Conservation (phyloP, 2,888 invertebrate species). For the Eulithis prunata region DNA sequence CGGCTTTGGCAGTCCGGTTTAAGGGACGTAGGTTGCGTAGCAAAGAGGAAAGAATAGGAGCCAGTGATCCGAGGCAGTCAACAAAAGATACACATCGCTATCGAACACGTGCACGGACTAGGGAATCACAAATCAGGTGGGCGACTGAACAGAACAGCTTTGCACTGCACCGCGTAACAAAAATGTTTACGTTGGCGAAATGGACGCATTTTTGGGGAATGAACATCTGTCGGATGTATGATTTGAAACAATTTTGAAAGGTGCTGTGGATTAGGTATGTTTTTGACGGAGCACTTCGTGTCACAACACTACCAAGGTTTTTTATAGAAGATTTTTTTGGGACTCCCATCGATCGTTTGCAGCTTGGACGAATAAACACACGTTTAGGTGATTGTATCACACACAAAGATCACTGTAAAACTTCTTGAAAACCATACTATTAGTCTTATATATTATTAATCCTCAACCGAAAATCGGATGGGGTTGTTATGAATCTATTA, state of each 20-base stretch:
- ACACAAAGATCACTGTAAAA: too few relatives aligned
- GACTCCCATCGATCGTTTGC: too few relatives aligned
- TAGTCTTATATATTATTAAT: too few relatives aligned
- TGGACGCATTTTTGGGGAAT: slow-evolving; percentile 25
- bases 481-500: too few relatives aligned
- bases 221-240: slow-evolving; percentile 30
- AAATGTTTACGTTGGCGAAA: slow-evolving; percentile 57
- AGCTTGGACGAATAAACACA: too few relatives aligned
- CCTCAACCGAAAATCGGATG: too few relatives aligned
- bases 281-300: too few relatives aligned
- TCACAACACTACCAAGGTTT: too few relatives aligned
- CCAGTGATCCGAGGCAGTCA: slow-evolving; percentile 61
- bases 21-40: slow-evolving; percentile 62
- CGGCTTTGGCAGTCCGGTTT: slow-evolving; percentile 47
- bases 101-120: slow-evolving; percentile 75
- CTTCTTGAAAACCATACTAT: too few relatives aligned
- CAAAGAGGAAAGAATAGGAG: slow-evolving; percentile 52
- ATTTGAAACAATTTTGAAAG: slow-evolving; percentile 19
- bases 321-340: too few relatives aligned
- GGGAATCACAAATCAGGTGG: slow-evolving; percentile 75
- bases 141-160: slow-evolving; percentile 42
- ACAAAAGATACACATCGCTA: slow-evolving; percentile 71
- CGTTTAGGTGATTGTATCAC: too few relatives aligned
- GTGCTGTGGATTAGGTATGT: not conserved
- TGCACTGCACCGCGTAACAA: slow-evolving; percentile 53